Conservation (phyloP, 1,140 invertebrate genomes). For the Drosophila repletoides region DNA sequence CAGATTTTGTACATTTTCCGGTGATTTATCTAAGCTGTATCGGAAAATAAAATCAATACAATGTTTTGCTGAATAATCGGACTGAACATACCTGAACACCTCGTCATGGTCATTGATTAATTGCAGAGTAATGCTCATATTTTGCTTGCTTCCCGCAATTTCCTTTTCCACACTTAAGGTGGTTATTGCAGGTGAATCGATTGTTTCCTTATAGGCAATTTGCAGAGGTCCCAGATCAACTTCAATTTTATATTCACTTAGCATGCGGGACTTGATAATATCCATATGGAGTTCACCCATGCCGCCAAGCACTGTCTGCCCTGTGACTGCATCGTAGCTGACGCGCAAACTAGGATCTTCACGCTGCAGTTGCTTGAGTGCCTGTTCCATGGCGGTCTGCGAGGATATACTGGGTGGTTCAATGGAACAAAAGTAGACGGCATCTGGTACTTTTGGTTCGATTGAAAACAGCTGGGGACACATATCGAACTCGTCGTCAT, state of each 20-base stretch:
- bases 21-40: slow-evolving; percentile 85
- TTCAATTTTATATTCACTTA: slow-evolving; percentile 95
- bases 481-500: slow-evolving; percentile 43
- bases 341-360: slow-evolving; percentile 98
- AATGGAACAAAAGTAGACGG: slow-evolving; percentile 98
- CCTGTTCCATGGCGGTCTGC: slow-evolving; percentile 91
- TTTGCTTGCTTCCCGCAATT: slow-evolving; percentile 85
- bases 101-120: slow-evolving; percentile 81
- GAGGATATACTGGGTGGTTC: slow-evolving; percentile 93
- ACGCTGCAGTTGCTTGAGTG: slow-evolving; percentile 91
- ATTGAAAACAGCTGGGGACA: slow-evolving; percentile 82
- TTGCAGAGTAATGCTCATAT: slow-evolving; percentile 85
- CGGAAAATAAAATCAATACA: background rate
- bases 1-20: slow-evolving; percentile 86
- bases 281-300: slow-evolving; percentile 99
- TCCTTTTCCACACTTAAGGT: slow-evolving; percentile 86
- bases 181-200: slow-evolving; percentile 83
- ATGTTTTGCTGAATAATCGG: background rate
- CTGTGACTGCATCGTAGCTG: slow-evolving; percentile 88
- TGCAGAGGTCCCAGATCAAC: slow-evolving; percentile 96
- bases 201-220: slow-evolving; percentile 95
- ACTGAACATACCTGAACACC: slow-evolving; percentile 48
- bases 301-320: slow-evolving; percentile 93
- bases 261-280: slow-evolving; percentile 94
- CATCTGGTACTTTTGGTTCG: slow-evolving; percentile 91